phyloP scores from a whole-genome alignment of 2,113 vertebrate species.

The Pholis gunnellus region DNA sequence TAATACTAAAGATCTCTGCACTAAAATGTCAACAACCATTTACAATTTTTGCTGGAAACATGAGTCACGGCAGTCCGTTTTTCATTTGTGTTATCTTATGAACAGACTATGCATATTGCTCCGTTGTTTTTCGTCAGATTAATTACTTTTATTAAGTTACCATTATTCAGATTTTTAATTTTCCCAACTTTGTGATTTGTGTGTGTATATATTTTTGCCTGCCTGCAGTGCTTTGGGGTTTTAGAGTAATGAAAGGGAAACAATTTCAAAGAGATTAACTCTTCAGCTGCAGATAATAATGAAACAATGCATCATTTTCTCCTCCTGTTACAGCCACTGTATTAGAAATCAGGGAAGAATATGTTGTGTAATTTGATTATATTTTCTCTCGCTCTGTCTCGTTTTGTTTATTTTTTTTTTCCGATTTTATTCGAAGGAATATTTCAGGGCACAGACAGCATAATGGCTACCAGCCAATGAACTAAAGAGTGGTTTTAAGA shows the following conservation, averaged over 20 bases:
- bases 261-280: constrained; percentile 81
- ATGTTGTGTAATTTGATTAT: constrained; percentile 66
- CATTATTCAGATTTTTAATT: constrained; percentile 49
- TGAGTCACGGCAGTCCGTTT: constrained; percentile 1
- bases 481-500: constrained; percentile 32
- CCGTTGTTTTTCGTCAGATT: constrained; percentile 28
- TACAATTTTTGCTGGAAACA: not conserved
- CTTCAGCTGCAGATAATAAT: constrained; percentile 78
- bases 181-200: constrained; percentile 63
- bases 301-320: constrained; percentile 71
- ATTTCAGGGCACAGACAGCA: constrained; percentile 43
- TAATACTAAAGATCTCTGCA: constrained; percentile 9
- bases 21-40: constrained; percentile 17
- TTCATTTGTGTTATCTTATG: constrained; percentile 37
- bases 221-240: constrained; percentile 52
- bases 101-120: constrained; percentile 7
- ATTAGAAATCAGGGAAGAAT: constrained; percentile 64
- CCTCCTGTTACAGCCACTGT: constrained; percentile 38
- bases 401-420: not conserved
- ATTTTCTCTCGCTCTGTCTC: constrained; percentile 22
- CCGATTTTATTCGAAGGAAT: constrained; percentile 46
- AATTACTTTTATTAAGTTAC: constrained; percentile 52
- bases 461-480: constrained; percentile 30
- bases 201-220: constrained; percentile 59
- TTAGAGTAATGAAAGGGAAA: constrained; percentile 78